phyloP scores from a whole-genome alignment of 2,888 invertebrate species.

The Megalurothrips usitatus region DNA sequence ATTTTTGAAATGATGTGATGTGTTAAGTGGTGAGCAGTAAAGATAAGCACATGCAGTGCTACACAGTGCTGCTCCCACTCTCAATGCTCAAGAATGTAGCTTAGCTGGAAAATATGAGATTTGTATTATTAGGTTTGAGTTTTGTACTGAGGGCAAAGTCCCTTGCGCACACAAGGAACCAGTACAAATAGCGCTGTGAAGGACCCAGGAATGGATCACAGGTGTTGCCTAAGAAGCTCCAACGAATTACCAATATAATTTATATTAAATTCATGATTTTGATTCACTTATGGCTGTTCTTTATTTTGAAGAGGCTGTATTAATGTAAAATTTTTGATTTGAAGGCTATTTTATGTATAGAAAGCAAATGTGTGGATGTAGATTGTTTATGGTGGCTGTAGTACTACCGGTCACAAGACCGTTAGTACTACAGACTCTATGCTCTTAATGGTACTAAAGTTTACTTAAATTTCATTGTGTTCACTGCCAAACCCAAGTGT shows the following conservation, averaged over 20 bases:
- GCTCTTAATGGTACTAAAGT: slow-evolving; percentile 26
- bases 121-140: slow-evolving; percentile 25
- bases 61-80: not conserved
- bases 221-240: slow-evolving; percentile 26
- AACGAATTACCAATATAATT: slow-evolving; percentile 13
- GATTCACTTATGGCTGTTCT: slow-evolving; percentile 6
- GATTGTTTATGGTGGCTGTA: slow-evolving; percentile 10
- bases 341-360: slow-evolving; percentile 23
- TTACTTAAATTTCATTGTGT: slow-evolving; percentile 27
- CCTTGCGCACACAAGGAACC: slow-evolving; percentile 25
- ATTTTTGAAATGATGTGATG: slow-evolving; percentile 25
- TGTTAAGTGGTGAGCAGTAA: slow-evolving; percentile 21
- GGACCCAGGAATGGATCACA: slow-evolving; percentile 21
- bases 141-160: slow-evolving; percentile 19
- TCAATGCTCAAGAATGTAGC: slow-evolving; percentile 23
- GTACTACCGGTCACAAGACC: not conserved
- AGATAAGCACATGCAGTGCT: not conserved
- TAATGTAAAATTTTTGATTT: slow-evolving; percentile 4
- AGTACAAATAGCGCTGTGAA: slow-evolving; percentile 26
- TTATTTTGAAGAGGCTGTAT: slow-evolving; percentile 13
- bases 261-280: not conserved
- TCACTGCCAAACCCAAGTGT: slow-evolving; percentile 22
- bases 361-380: slow-evolving; percentile 20
- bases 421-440: slow-evolving; percentile 16
- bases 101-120: slow-evolving; percentile 18